Base-by-base conservation (phyloP, 2,888 invertebrate genomes). In the Cephonodes hylas region DNA sequence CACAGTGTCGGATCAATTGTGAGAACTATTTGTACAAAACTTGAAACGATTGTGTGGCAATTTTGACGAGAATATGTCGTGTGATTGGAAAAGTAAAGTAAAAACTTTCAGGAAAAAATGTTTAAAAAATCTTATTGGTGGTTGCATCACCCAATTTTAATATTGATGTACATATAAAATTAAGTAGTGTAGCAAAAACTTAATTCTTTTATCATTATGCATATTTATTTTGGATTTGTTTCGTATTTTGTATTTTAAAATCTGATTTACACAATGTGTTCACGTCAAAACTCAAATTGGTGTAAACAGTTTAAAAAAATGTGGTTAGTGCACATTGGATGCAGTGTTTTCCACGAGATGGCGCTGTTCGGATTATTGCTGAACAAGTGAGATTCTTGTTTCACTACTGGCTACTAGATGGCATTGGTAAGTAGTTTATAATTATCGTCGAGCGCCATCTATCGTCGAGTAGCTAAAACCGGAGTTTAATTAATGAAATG, bases 341-440 rank as follows among this genome's bases (percentile, higher is more conserved):
- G 91, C 91, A 91, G 92, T 91, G 92, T 78, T 86, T 70, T 74
- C 76, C 75, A 67, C 79, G 79, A 90, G 90, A 88, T 89, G 87
- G 86, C 88, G 86, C 77, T 86, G 83, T 79, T 82, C 68, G 80
- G 72, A 79, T 83, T 80, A 74, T 85, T 80, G 86, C 76, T 81
- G 62, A 34, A 66, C 75, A 85, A 84, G 81, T 76, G 83, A 74
- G 74, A 68, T 71, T 66, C 67, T 78, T 70, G 74, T 87, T 81
- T 70, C 18, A 79, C 89, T 81, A 81, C 72, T 79, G 74, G 66
- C 72, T 84, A 72, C 79, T 79, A 89, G 91, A 71, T 85, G 81
- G 83, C 85, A 75, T 72, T 82, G 88, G 91, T 92, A 83, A 84
- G 91, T 79, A 20, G 46, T 56, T n/a, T 6, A 3, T 20, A 1